Base-by-base conservation (phyloP, 2,113 vertebrate species). In the Acinonyx jubatus region DNA sequence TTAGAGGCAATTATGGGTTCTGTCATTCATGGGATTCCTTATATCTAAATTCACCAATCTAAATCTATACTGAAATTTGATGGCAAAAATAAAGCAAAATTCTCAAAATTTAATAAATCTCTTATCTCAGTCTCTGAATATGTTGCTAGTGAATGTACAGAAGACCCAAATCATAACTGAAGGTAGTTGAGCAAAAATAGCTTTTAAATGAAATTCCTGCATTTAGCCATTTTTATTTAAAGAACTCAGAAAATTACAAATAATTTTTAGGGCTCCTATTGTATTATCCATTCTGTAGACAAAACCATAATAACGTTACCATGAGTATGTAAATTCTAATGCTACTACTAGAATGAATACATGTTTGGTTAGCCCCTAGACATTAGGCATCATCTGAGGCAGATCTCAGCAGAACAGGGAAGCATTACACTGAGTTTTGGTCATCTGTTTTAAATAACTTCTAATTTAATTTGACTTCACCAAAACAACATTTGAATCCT, bases 221-320 rank as follows among this genome's bases (percentile, higher is more conserved):
- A 45, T 91, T 88, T 73, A 48, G 27, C 38, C 68, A 45, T 76
- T 86, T 73, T 94, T 65, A n/a, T 86, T 88, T 91, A 33, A 89
- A 95, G 38, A 96, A 91, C 23, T 66, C 57, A 41, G 80, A 94
- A 93, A 73, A 95, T 89, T 84, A 66, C 33, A 96, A 86, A 78
- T 65, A n/a, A 94, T 89, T 85, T 71, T 78, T 27, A 74, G 74
- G 57, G 0, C 2, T 48, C 18, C 33, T 79, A 13, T 76, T 66
- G 18, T 80, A 45, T 85, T 81, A 63, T 71, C 23, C 4, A 63
- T 57, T 69, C 7, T 61, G 0, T 41, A 93, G 57, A 91, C 12
- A 84, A 94, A 91, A 90, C 29, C 25, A 33, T 23, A 94, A 45
- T 7, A 87, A 16, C 29, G 4, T 29, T 65, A 71, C 29, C 27